Base-by-base conservation (phyloP, 1,140 invertebrate species). In the Drosophila truncata region DNA sequence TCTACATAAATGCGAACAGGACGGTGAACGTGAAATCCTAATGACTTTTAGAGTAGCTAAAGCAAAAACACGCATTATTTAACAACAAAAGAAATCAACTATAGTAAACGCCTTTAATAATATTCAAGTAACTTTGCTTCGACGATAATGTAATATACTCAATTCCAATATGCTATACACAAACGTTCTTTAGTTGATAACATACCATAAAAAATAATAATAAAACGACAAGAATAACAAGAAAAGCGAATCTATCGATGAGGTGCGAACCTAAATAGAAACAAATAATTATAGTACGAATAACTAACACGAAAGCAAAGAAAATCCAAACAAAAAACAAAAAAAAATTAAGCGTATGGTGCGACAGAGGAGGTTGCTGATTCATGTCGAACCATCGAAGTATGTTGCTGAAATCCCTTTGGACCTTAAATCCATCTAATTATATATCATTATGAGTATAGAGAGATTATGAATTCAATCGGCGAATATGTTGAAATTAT, bases 91-190 rank as follows among this genome's bases (percentile, higher is more conserved):
- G 14, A 88, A 88, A 80, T 73, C 77, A 87, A 66, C 76, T 74
- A 84, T 87, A 88, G 84, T 87, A 78, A 88, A 88, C 73, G 84
- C 84, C 84, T 87, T 87, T 87, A 83, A 88, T 69, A 85, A 83
- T 87, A 84, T 88, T 84, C 59, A 87, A 88, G 78, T 87, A 73
- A 84, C 84, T 84, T 87, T 87, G 84, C 84, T 87, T 88, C 84
- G 77, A 87, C 78, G 81, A 84, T 80, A 88, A 87, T 87, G 84
- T 87, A 87, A 80, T 87, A 84, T 87, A 87, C 84, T 87, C 77
- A 87, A 88, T 37, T 75, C 64, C 64, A 74, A 86, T 71, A 80
- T 63, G 77, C 67, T 55, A 66, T 66, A 81, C 62, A 78, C 76
- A 91, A 82, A 49, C 75, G 87, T 87, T 91, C 64, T 91, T 91